Conservation (phyloP, 1,140 invertebrate genomes). For the Drosophila truncata region DNA sequence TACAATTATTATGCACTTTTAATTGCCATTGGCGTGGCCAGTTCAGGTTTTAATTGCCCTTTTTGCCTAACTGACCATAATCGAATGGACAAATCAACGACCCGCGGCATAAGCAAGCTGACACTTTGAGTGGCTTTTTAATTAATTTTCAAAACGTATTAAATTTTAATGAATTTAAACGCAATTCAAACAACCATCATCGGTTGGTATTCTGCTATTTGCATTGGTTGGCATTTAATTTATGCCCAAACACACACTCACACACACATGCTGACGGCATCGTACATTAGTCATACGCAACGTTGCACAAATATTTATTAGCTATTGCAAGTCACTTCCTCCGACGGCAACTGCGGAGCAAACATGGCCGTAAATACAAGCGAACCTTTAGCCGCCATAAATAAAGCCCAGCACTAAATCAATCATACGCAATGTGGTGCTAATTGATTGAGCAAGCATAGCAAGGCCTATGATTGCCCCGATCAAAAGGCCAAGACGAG, state of each 20-base stretch:
- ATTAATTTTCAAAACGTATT: slow-evolving; percentile 62
- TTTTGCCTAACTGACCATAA: slow-evolving; percentile 70
- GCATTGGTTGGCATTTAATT: slow-evolving; percentile 58
- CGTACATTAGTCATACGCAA: slow-evolving; percentile 67
- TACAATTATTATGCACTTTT: slow-evolving; percentile 35
- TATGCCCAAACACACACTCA: slow-evolving; percentile 55
- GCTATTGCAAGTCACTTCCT: slow-evolving; percentile 44
- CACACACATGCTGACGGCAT: neutral
- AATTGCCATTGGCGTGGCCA: slow-evolving; percentile 37
- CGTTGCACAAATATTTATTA: slow-evolving; percentile 77
- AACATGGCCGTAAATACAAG: slow-evolving; percentile 23
- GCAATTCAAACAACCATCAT: slow-evolving; percentile 56
- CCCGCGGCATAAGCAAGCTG: slow-evolving; percentile 10
- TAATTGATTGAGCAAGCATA: slow-evolving; percentile 59
- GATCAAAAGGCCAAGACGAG: slow-evolving; percentile 7
- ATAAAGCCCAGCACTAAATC: slow-evolving; percentile 56
- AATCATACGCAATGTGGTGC: slow-evolving; percentile 72
- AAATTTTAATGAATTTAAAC: slow-evolving; percentile 68
- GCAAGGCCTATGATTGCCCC: slow-evolving; percentile 3
- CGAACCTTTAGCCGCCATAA: slow-evolving; percentile 42
- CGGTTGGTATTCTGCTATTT: slow-evolving; percentile 37
- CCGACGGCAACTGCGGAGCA: slow-evolving; percentile 2
- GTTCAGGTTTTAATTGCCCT: slow-evolving; percentile 51
- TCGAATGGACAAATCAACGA: slow-evolving; percentile 53
- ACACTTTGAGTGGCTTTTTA: slow-evolving; percentile 68